Evolutionary conservation across 2,113 vertebrate species (phyloP).

Genomic region (Plecturocebus donacophilus): DNA sequence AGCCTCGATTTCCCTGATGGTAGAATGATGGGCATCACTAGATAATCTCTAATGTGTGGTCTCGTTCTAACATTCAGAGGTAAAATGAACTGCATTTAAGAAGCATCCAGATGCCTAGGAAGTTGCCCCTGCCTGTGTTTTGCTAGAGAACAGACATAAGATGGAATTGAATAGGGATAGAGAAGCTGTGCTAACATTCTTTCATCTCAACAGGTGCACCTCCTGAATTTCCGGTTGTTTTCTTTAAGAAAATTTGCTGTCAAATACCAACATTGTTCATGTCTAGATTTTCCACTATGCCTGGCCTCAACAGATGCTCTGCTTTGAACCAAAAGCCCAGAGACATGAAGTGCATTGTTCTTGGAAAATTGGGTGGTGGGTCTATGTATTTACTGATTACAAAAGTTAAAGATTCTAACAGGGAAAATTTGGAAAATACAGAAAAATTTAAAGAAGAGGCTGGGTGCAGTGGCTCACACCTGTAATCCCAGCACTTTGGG

Average conservation of each 20-base stretch:
- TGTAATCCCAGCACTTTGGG: too few relatives aligned
- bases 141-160: neutral
- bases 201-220: neutral
- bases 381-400: constrained; percentile 18
- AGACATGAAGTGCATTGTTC: neutral
- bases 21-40: neutral
- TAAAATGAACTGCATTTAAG: rapidly evolving
- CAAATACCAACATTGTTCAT: neutral
- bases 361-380: neutral
- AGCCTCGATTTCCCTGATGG: neutral
- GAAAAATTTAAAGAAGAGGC: neutral
- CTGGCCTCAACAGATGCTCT: neutral
- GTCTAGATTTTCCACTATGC: neutral
- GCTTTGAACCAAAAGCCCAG: neutral
- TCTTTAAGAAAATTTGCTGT: neutral
- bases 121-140: neutral
- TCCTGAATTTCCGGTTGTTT: neutral
- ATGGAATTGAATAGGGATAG: neutral
- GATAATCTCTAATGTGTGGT: neutral
- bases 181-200: neutral
- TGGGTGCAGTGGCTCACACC: too few relatives aligned
- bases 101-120: neutral
- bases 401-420: neutral
- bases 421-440: neutral
- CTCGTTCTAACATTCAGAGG: neutral